These are phyloP conservation scores for Myrmophylax atrothorax DNA, from an alignment of 2,113 vertebrate genomes.

Conservation along the genomic window DNA sequence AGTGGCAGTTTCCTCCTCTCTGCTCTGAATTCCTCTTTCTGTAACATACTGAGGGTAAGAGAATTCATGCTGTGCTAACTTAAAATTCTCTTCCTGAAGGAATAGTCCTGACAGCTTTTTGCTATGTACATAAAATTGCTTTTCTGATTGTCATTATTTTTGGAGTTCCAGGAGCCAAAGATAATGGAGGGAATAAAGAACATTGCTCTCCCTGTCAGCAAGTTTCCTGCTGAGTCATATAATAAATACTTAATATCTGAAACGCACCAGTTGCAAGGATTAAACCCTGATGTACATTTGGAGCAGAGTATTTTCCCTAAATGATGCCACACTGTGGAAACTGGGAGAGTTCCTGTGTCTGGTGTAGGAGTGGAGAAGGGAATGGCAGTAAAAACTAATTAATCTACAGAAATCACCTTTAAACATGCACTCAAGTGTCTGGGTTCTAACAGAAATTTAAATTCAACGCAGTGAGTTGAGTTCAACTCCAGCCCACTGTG, in stretches of 20 bases:
- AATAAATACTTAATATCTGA: not conserved
- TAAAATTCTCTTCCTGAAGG: not conserved
- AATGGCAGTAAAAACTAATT: not conserved
- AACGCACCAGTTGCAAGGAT: not conserved
- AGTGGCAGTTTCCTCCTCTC: not conserved
- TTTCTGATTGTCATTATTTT: not conserved
- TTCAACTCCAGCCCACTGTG: not conserved
- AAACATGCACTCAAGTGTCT: rapidly evolving
- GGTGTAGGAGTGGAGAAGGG: not conserved
- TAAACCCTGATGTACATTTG: rapidly evolving
- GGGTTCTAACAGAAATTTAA: not conserved
- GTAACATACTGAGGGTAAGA: rapidly evolving
- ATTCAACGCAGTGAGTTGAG: not conserved
- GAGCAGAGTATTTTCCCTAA: not conserved
- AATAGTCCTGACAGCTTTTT: not conserved
- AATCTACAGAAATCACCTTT: not conserved
- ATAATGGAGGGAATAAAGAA: not conserved
- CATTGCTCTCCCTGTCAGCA: rapidly evolving
- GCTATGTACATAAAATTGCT: not conserved
- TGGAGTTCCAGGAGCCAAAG: not conserved
- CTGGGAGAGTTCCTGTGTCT: not conserved
- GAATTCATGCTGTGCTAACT: not conserved
- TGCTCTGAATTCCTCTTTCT: not conserved
- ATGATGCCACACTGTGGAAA: not conserved
- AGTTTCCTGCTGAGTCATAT: not conserved